phyloP scores from a whole-genome alignment of 2,113 vertebrate genomes.

The Passerina amoena region DNA sequence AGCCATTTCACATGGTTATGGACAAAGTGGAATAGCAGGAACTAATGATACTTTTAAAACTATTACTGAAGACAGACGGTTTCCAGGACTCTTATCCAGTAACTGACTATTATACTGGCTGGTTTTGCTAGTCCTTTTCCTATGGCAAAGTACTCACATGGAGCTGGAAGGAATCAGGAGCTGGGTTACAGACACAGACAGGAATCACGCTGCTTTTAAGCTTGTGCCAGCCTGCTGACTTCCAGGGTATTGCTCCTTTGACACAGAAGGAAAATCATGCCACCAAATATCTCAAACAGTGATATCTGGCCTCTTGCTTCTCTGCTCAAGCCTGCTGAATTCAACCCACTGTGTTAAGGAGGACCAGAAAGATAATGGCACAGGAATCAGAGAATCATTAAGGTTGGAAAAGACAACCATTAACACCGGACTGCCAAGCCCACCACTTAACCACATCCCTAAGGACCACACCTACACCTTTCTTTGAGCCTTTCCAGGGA shows the following conservation, averaged over 20 bases:
- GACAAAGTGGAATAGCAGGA: conserved; percentile 21
- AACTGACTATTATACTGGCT: not conserved
- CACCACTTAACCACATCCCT: not conserved
- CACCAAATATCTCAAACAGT: not conserved
- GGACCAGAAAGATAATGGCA: not conserved
- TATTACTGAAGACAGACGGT: not conserved
- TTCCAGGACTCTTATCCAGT: not conserved
- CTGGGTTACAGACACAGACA: not conserved
- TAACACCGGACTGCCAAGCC: not conserved
- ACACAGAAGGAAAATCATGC: not conserved
- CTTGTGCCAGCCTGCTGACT: not conserved
- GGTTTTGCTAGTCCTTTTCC: not conserved
- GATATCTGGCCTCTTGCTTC: not conserved
- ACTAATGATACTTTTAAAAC: not conserved
- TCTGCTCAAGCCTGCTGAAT: not conserved
- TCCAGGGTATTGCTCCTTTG: not conserved
- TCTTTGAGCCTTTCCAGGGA: not conserved
- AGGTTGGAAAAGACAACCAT: not conserved
- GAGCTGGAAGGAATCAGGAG: not conserved
- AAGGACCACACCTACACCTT: not conserved
- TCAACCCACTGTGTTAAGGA: not conserved
- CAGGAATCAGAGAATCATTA: not conserved
- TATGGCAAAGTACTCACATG: not conserved
- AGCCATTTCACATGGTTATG: not conserved
- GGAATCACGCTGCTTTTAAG: not conserved